These are phyloP conservation scores for Ciconia maguari DNA, from an alignment of 2,113 vertebrate genomes.

Conservation along the genomic window DNA sequence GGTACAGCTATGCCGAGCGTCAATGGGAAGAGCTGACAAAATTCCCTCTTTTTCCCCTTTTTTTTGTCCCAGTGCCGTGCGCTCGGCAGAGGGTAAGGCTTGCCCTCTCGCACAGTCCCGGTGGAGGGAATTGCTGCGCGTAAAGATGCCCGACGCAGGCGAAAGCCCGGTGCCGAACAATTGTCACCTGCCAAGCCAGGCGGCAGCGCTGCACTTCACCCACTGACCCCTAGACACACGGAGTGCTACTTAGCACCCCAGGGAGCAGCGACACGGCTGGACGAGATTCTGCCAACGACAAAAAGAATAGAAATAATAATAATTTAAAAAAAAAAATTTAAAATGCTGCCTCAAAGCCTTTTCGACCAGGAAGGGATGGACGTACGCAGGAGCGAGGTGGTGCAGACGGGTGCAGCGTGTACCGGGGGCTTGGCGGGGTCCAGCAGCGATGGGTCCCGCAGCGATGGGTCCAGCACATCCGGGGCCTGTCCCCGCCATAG, in stretches of 20 bases:
- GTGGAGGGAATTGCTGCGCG: neutral
- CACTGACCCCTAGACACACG: neutral
- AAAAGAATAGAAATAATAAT: neutral
- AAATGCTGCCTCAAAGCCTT: neutral
- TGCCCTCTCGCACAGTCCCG: rapidly evolving
- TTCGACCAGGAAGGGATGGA: neutral
- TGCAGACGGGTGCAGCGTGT: rapidly evolving
- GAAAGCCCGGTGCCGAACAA: neutral
- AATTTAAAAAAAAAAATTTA: neutral
- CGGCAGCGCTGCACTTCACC: neutral
- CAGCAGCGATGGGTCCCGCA: neutral
- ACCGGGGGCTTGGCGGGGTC: neutral
- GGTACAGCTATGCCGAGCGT: neutral
- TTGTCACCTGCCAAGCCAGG: neutral
- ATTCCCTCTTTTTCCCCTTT: neutral
- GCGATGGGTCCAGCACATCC: neutral
- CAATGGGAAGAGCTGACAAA: neutral
- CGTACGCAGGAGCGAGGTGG: neutral
- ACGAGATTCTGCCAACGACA: neutral
- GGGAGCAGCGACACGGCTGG: neutral
- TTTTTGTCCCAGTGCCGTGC: rapidly evolving
- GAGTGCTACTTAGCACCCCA: neutral
- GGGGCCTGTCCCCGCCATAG: neutral
- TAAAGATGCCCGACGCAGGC: neutral
- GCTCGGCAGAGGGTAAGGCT: neutral